Evolutionary conservation across 2,797 vertebrate species (phyloP), one percentile per base, ranked within the genome.

Genomic region (Intellagama lesueurii): DNA sequence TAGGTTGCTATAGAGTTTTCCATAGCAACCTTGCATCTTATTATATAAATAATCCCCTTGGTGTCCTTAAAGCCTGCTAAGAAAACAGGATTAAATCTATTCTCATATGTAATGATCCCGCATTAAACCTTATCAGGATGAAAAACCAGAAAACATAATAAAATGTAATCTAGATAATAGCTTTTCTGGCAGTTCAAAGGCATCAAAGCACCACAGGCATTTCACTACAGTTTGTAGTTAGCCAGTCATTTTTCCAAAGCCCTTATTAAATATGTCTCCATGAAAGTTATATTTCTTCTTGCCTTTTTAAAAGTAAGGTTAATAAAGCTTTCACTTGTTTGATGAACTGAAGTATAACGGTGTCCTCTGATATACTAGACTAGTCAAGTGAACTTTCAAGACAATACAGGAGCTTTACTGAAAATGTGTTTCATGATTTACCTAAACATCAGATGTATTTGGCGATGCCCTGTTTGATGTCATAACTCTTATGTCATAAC

Each of bases 21-120:
- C 96, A 97, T 96, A 97, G 97, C 96, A 97, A 98, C 96, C 97
- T 97, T 96, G 96, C 96, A 97, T 97, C 96, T 97, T 96, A 97
- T 96, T 95, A 97, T 96, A 97, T 97, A 97, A 97, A 97, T 97
- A 97, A 97, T 97, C 96, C 95, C 85, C 94, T 95, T 82, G 84
- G 96, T 96, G 96, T 97, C 95, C 94, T 97, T 95, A 97, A 96
- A 97, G 95, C 95, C 95, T 95, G 93, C 96, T 97, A 96, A 96
- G 94, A 95, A 94, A 97, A 95, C 94, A 95, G 96, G 96, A 97
- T 97, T 96, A 97, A 94, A 96, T 96, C 95, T 95, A 95, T 95
- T 96, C 95, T 96, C 91, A 94, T 95, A 92, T 94, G 94, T 94
- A 97, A 96, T 96, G 96, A 97, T 96, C 92, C 93, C 85, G 90